Base-by-base conservation (phyloP, 2,797 vertebrate genomes). In the Cynopterus sphinx region DNA sequence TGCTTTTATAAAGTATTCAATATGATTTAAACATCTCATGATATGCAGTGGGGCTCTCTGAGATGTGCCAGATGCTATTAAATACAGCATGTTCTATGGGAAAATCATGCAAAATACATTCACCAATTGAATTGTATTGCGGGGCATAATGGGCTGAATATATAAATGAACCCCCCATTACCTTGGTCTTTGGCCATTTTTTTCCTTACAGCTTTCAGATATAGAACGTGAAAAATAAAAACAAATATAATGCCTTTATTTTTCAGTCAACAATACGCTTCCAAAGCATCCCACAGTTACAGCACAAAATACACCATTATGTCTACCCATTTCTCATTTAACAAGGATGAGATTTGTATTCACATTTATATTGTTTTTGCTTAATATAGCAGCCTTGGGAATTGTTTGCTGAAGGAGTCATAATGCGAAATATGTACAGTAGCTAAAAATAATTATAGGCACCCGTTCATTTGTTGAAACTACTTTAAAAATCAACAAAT, bases 1-100 rank as follows among this genome's bases (percentile, higher is more conserved):
- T 97, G 97, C 97, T 98, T 96, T 96, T 95, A 97, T 88, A 97
- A 97, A 98, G 96, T 63, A n/a, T 3, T 96, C 90, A 92, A 92
- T 71, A 75, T 84, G 39, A 95, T 96, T 98, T 98, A 97, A 97
- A 91, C 86, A 83, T 82, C 89, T 92, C 85, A 90, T 95, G 87
- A 84, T 92, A 97, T 0, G 12, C 94, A 92, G 57, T 79, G 95
- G 95, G 73, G 93, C 96, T 97, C 94, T 84, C 95, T 2, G 59
- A 95, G 65, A 92, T 96, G 96, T 28, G 95, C 88, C 97, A 97
- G 81, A 97, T 98, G 96, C 86, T 96, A 94, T 97, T 96, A 94
- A 97, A 97, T 97, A 91, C 97, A 97, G 96, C 88, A 95, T 11
- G 28, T 81, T 97, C 83, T 96, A 88, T 84, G 95, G 92, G 85